Percentiles rank a stretch among this genome's conserved stretches.
phyloP scores from a whole-genome alignment of 2,113 vertebrate species.

The Lanius collurio region DNA sequence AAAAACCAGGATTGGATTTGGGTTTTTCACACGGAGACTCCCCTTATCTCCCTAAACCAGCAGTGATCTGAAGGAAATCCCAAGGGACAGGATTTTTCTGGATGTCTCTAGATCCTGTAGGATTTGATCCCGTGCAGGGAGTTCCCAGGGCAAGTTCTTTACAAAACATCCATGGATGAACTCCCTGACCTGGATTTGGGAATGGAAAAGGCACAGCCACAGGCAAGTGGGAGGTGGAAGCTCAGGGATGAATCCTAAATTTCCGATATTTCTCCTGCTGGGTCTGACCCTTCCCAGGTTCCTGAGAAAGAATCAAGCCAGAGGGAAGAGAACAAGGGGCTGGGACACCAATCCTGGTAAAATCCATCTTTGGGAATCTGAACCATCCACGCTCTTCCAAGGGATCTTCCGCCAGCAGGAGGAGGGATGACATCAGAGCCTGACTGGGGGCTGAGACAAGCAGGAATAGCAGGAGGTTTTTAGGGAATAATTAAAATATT shows the following conservation, averaged over 20 bases:
- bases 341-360: neutral
- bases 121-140: neutral
- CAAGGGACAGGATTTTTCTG: neutral
- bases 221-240: neutral
- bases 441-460: neutral
- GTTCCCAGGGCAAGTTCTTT: neutral
- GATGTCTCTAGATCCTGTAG: neutral
- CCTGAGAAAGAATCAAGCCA: neutral
- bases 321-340: neutral
- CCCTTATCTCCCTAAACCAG: neutral
- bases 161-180: rapidly evolving
- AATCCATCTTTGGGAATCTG: neutral
- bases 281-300: neutral
- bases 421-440: neutral
- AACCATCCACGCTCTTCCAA: too few relatives aligned
- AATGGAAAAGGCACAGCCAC: neutral
- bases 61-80: neutral
- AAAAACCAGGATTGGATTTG: too few relatives aligned
- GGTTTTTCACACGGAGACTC: too few relatives aligned
- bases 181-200: neutral
- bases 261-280: neutral
- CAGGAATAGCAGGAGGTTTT: too few relatives aligned
- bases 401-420: neutral
- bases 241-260: neutral
- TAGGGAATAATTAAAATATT: too few relatives aligned